Evolutionary conservation across 2,797 vertebrate species (phyloP).

Genomic region (Spheniscus humboldti): DNA sequence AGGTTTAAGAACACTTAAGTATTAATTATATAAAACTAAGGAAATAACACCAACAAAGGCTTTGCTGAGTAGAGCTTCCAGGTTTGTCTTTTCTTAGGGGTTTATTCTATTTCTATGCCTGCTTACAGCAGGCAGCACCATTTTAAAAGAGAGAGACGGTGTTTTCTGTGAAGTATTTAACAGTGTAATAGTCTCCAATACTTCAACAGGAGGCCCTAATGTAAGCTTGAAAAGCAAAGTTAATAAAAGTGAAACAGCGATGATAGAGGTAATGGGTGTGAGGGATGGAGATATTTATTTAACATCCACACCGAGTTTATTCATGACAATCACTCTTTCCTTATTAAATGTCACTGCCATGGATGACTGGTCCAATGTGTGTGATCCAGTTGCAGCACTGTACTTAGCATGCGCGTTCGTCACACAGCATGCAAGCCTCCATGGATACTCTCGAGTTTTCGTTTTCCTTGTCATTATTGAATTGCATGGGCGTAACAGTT

Average conservation of each 20-base stretch:
- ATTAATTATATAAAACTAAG: neutral
- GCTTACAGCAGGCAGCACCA: neutral
- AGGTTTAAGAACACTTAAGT: neutral
- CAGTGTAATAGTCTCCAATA: neutral
- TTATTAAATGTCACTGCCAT: neutral
- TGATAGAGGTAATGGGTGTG: neutral
- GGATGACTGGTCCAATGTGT: neutral
- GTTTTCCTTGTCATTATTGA: neutral
- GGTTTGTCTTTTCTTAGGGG: neutral
- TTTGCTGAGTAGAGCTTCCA: neutral
- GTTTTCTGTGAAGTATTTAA: neutral
- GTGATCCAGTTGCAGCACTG: neutral
- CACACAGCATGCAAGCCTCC: neutral
- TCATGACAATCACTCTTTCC: neutral
- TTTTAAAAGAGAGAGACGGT: neutral
- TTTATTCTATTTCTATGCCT: neutral
- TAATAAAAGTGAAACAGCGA: neutral
- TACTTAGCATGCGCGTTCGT: neutral
- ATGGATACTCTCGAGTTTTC: neutral
- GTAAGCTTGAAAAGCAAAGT: neutral
- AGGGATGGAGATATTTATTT: neutral
- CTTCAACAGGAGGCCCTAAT: neutral
- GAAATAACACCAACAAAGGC: neutral
- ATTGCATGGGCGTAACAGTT: neutral
- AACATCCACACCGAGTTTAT: neutral